phyloP scores from a whole-genome alignment of 2,113 vertebrate species.

The Myotis davidii region DNA sequence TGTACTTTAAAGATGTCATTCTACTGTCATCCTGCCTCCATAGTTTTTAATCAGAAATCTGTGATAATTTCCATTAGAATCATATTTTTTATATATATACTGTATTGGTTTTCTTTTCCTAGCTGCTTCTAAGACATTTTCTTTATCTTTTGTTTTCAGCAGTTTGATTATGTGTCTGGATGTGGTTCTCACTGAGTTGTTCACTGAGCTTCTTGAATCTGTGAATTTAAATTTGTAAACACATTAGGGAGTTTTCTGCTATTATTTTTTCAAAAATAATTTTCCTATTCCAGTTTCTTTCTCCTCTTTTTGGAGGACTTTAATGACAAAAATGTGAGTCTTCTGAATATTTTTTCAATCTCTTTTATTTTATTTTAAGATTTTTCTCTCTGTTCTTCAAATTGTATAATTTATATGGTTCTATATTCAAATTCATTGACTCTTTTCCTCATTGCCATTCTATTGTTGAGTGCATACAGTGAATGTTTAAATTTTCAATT shows the following conservation, averaged over 20 bases:
- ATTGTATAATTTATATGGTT: not conserved
- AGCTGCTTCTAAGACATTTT: not conserved
- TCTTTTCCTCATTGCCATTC: not conserved
- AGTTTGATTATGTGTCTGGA: not conserved
- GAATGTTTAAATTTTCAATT: not conserved
- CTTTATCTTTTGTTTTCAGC: not conserved
- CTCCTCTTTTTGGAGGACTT: not conserved
- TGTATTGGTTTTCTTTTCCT: not conserved
- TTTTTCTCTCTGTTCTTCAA: not conserved
- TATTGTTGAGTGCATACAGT: not conserved
- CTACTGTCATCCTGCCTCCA: not conserved
- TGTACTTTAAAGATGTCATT: not conserved
- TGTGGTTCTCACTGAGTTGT: not conserved
- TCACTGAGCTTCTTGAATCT: not conserved
- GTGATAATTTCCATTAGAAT: not conserved
- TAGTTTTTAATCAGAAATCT: not conserved
- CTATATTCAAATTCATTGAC: not conserved
- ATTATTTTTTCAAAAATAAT: not conserved
- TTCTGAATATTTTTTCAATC: not conserved
- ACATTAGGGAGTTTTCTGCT: not conserved
- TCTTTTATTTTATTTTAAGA: not conserved
- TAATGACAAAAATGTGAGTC: not conserved
- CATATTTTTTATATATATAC: not conserved
- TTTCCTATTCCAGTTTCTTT: not conserved
- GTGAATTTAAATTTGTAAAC: not conserved